Evolutionary conservation across 1,140 invertebrate species (phyloP), one percentile per base, ranked within the genome.

Genomic region (Coelopa frigida): DNA sequence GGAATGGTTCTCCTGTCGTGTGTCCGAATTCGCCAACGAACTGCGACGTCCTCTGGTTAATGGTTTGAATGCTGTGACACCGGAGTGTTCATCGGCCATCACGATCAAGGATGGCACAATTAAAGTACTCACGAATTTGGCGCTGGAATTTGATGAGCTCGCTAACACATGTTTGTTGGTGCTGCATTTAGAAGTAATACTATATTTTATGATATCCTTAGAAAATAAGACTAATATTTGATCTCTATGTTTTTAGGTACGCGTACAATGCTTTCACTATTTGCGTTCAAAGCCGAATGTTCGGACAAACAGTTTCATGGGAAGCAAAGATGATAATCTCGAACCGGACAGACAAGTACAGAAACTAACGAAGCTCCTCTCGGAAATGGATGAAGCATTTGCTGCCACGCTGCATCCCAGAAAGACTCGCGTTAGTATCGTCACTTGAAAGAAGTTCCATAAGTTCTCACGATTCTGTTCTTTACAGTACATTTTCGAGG

Each of bases 191-290:
- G 94, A 97, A 76, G 87, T 84, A 59, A 60, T 46, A 14, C 2
- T 36, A 41, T 26, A 4, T 38, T 27, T 18, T 24, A 21, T 42
- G 38, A 21, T 11, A 12, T 20, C 20, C 40, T 46, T 22, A 11
- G 49, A 32, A 24, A 10, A 26, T 20, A 7, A 11, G 20, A 29
- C 7, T 20, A 26, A 24, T 45, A 14, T 22, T 21, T 3, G 20
- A 5, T 48, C n/a, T n/a, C n/a, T n/a, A n/a, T n/a, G n/a, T n/a
- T n/a, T 49, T 21, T 20, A 81, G 78, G 74, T 91, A 35, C 78
- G 93, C 48, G 90, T 96, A 23, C 91, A 95, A 61, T 96, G 92
- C 68, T 96, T 96, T 70, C 89, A 91, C 70, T 93, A 94, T 72
- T 72, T 97, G 31, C 73, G 74, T 62, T 51, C 75, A 59, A 61